A percentile compares a stretch with the other conserved stretches of the same genome.
Conservation (phyloP, 2,797 vertebrate genomes). For the Anas bahamensis region DNA sequence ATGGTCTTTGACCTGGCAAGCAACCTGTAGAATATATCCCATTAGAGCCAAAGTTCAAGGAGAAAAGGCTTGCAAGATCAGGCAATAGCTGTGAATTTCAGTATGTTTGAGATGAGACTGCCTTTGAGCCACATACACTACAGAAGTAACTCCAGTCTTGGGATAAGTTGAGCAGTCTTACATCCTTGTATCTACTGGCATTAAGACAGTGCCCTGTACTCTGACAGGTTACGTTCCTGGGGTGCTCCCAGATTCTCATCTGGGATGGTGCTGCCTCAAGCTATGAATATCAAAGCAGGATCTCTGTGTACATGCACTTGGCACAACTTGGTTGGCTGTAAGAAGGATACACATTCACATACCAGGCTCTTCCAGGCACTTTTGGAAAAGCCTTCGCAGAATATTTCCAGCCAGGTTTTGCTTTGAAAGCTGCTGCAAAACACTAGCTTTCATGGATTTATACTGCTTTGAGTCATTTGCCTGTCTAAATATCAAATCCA, state of each 20-base stretch:
- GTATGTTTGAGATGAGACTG: not conserved
- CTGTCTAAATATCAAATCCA: not conserved
- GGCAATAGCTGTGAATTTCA: not conserved
- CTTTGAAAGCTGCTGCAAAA: conserved; percentile 18
- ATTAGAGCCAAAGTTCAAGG: not conserved
- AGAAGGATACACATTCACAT: not conserved
- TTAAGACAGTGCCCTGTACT: not conserved
- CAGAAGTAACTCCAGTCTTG: not conserved
- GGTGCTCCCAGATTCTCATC: not conserved
- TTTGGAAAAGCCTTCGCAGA: not conserved
- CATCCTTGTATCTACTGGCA: not conserved
- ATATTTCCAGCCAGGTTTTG: not conserved
- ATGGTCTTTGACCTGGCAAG: not conserved
- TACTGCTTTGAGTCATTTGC: not conserved
- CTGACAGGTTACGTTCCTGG: not conserved
- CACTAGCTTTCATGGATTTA: not conserved
- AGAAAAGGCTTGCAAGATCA: not conserved
- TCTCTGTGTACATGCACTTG: not conserved
- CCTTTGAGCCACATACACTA: not conserved
- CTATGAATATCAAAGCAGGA: not conserved
- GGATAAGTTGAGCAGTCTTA: not conserved
- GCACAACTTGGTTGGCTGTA: not conserved
- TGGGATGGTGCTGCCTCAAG: not conserved
- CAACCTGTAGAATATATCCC: not conserved
- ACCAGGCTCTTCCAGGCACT: not conserved